Conservation (phyloP, 2,113 vertebrate genomes). For the Lepus europaeus region DNA sequence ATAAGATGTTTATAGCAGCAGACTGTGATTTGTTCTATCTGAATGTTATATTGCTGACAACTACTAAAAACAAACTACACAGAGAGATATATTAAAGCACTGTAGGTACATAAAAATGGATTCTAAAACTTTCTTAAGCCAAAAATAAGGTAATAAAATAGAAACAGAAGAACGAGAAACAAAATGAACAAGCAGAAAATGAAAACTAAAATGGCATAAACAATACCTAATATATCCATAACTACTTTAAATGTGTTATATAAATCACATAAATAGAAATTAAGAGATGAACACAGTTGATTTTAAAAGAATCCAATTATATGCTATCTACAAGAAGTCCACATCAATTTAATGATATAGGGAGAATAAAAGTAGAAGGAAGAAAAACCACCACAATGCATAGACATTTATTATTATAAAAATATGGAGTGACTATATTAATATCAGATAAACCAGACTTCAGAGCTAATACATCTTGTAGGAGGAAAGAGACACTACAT, state of each 20-base stretch:
- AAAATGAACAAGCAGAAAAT: background rate
- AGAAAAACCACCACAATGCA: background rate
- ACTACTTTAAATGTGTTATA: background rate
- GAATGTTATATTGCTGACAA: background rate
- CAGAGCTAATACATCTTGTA: background rate
- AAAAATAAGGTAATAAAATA: background rate
- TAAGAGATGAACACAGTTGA: background rate
- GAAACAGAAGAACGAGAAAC: background rate
- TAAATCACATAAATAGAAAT: background rate
- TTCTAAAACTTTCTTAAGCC: background rate
- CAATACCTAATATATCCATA: background rate
- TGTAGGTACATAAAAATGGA: background rate
- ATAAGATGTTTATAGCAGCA: constrained; percentile 4
- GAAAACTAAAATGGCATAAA: constrained; percentile 10
- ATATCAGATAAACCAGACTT: background rate
- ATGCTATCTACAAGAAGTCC: background rate
- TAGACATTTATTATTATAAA: background rate
- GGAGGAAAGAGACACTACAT: background rate
- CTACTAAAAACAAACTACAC: background rate
- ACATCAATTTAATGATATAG: background rate
- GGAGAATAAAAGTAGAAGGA: background rate
- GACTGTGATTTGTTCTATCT: background rate
- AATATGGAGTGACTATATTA: background rate
- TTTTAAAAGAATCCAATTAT: background rate
- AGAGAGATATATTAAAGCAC: background rate